phyloP scores from a whole-genome alignment of 1,140 invertebrate genomes.

The Micrasema longulum region DNA sequence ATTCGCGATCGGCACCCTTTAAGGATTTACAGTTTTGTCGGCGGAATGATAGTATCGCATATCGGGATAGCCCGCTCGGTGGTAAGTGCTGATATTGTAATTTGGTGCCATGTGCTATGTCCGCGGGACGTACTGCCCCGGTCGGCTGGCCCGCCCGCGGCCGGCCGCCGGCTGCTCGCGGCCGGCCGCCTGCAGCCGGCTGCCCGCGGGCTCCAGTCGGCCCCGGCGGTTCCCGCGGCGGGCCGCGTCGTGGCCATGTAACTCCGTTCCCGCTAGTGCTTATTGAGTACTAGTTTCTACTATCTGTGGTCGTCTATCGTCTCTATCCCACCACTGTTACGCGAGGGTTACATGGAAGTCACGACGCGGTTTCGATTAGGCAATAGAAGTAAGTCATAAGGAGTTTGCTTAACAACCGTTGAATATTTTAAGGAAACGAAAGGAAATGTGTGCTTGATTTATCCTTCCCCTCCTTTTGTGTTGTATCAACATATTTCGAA shows the following conservation, averaged over 20 bases:
- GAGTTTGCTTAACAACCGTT: conserved; percentile 40
- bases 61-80: background rate
- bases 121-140: conserved; percentile 9
- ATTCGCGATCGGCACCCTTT: conserved; percentile 7
- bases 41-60: conserved; percentile 13
- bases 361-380: conserved; percentile 45
- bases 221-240: conserved; percentile 38
- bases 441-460: conserved; percentile 33
- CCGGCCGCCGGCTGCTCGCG: conserved; percentile 37
- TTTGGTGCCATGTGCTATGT: conserved; percentile 12
- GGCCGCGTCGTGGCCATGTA: conserved; percentile 48
- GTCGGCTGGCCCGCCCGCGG: conserved; percentile 2
- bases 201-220: conserved; percentile 15
- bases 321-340: background rate
- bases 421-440: conserved; percentile 48
- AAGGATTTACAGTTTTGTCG: conserved; percentile 5
- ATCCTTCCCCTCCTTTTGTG: conserved; percentile 22
- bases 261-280: background rate
- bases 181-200: background rate
- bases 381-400: conserved; percentile 45
- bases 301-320: background rate
- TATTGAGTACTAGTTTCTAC: background rate
- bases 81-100: conserved; percentile 29
- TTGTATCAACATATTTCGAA: background rate
- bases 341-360: conserved; percentile 28